A percentile compares a stretch with the other conserved stretches of the same genome.
Conservation (phyloP, 2,888 invertebrate species). For the Arctia plantaginis region DNA sequence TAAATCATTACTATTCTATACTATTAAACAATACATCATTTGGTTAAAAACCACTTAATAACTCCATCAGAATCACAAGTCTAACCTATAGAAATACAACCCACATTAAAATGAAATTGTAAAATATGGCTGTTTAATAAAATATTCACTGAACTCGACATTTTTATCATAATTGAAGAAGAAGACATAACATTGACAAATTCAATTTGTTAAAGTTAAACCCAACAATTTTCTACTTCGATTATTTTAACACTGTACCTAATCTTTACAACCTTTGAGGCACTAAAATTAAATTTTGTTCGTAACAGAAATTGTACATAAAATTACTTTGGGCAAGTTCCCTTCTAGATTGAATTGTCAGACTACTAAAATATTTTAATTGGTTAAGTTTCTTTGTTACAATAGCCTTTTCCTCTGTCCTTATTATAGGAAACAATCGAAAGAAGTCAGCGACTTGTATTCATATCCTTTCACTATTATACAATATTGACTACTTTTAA, state of each 20-base stretch:
- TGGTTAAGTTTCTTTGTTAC: background rate
- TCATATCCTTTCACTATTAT: too few relatives aligned
- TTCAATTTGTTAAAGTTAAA: conserved; percentile 31
- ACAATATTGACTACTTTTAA: too few relatives aligned
- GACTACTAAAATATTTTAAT: conserved; percentile 1
- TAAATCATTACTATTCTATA: too few relatives aligned
- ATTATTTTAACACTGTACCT: conserved; percentile 21
- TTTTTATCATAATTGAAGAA: conserved; percentile 7
- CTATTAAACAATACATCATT: too few relatives aligned
- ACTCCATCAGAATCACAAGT: background rate
- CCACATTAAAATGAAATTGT: background rate
- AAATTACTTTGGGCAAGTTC: conserved; percentile 4
- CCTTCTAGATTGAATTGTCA: background rate
- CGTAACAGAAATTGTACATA: background rate
- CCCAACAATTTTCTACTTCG: conserved; percentile 32
- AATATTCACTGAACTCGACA: background rate
- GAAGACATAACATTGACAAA: conserved; percentile 21
- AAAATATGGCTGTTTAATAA: background rate
- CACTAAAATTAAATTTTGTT: conserved; percentile 7
- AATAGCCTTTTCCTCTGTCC: background rate
- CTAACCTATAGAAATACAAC: background rate
- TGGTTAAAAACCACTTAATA: background rate
- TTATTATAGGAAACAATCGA: background rate
- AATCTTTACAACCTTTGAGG: conserved; percentile 7
- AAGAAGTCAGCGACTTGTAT: background rate